These are phyloP conservation scores for Heteromurus nitidus DNA, from an alignment of 2,888 invertebrate species.

Conservation along the genomic window DNA sequence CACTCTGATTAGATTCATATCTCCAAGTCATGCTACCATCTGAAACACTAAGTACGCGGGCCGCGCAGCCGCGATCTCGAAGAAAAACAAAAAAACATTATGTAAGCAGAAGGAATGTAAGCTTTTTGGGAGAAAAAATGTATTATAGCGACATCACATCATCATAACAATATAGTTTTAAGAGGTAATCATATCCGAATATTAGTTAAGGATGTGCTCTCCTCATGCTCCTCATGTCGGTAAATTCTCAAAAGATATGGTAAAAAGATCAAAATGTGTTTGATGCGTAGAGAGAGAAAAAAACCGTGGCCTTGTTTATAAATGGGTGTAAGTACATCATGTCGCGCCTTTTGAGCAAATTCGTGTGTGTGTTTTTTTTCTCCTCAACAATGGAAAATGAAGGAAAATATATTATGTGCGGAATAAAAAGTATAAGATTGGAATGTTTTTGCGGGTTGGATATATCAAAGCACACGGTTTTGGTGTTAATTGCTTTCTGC, in stretches of 20 bases:
- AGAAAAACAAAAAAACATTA: not conserved
- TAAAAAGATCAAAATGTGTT: not conserved
- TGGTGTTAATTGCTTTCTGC: conserved; percentile 3
- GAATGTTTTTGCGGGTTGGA: not conserved
- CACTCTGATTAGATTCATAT: conserved; percentile 51
- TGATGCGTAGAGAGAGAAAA: not conserved
- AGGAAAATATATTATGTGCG: too few relatives aligned
- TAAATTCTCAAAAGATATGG: not conserved
- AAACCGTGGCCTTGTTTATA: too few relatives aligned
- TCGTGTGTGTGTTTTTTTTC: too few relatives aligned
- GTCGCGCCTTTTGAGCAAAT: not conserved
- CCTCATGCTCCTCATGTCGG: not conserved
- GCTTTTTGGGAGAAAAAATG: not conserved
- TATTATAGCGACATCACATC: too few relatives aligned
- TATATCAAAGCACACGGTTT: not conserved
- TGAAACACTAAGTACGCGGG: not conserved
- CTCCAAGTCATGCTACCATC: conserved; percentile 39
- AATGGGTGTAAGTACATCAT: not conserved
- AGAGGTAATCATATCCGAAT: not conserved
- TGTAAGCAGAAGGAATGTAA: not conserved
- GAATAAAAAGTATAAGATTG: conserved; percentile 11
- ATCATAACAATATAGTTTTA: too few relatives aligned
- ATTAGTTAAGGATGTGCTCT: not conserved
- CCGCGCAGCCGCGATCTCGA: not conserved
- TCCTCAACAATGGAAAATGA: too few relatives aligned